Percentiles rank a stretch among this genome's conserved stretches.
phyloP scores from a whole-genome alignment of 2,113 vertebrate species.

The Hippocampus comes region DNA sequence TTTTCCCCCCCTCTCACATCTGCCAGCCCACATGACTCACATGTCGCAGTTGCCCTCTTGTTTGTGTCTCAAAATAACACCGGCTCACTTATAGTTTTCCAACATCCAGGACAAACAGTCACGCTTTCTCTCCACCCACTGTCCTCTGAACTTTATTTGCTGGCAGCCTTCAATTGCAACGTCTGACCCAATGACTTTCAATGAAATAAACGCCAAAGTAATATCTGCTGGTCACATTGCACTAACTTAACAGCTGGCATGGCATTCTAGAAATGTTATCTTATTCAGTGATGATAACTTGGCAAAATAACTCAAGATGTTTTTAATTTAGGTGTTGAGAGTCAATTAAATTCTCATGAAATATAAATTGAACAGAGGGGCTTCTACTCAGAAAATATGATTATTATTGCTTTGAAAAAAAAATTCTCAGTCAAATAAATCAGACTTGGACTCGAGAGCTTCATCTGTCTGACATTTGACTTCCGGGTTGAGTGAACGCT shows the following conservation, averaged over 20 bases:
- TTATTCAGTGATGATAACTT: slow-evolving; percentile 2
- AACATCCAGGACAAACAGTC: slow-evolving; percentile 5
- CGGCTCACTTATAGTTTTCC: slow-evolving; percentile 62
- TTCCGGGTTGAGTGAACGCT: too few species aligned
- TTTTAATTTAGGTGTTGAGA: not conserved
- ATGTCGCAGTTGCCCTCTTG: slow-evolving; percentile 62
- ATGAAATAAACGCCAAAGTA: slow-evolving; percentile 27
- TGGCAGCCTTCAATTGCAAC: slow-evolving; percentile 29
- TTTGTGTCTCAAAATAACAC: slow-evolving; percentile 76
- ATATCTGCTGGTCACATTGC: slow-evolving; percentile 27
- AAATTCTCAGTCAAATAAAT: not conserved
- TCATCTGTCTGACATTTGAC: not conserved
- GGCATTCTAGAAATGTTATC: slow-evolving; percentile 18
- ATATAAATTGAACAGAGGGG: not conserved
- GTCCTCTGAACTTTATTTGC: slow-evolving; percentile 25
- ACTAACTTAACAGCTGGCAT: slow-evolving; percentile 28
- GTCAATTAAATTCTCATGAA: not conserved
- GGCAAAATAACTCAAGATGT: not conserved
- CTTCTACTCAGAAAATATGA: not conserved
- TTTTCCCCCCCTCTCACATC: slow-evolving; percentile 42
- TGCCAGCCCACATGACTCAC: slow-evolving; percentile 57
- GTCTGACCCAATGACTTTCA: slow-evolving; percentile 47
- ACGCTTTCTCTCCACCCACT: slow-evolving; percentile 33
- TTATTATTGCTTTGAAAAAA: not conserved
- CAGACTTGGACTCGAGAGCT: not conserved